These are phyloP conservation scores for Saguinus midas DNA, from an alignment of 2,113 vertebrate species.

Conservation along the genomic window DNA sequence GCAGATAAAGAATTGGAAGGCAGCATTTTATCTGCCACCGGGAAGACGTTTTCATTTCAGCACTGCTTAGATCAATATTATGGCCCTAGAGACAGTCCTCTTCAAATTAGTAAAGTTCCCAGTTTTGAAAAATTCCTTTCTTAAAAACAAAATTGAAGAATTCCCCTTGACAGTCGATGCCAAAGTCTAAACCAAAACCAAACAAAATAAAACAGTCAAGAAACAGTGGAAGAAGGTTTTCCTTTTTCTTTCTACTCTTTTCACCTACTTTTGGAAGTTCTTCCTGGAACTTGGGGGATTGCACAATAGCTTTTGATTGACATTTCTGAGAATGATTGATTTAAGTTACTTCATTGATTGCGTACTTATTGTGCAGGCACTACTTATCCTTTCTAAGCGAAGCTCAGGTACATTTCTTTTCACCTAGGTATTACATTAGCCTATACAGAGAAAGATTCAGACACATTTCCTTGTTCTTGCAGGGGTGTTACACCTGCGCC, in stretches of 20 bases:
- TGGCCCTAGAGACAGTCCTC: background rate
- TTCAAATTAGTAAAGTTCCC: conserved; percentile 50
- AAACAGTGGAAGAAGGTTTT: conserved; percentile 20
- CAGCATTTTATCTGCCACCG: conserved; percentile 57
- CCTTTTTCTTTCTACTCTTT: background rate
- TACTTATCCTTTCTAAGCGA: background rate
- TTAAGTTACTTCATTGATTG: background rate
- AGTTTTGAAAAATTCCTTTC: conserved; percentile 57
- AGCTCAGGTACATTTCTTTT: background rate
- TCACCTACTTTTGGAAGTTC: background rate
- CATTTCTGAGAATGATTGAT: conserved; percentile 33
- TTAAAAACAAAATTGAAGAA: conserved; percentile 47
- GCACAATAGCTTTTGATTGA: background rate
- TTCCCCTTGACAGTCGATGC: background rate
- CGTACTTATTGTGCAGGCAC: background rate
- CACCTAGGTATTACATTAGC: background rate
- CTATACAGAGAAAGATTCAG: background rate
- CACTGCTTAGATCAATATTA: conserved; percentile 15
- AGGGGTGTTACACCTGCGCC: no score
- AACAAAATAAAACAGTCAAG: background rate
- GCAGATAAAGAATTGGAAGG: conserved; percentile 66
- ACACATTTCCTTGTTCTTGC: background rate
- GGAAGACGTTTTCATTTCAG: conserved; percentile 62
- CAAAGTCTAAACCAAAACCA: background rate
- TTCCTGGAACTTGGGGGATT: background rate